Percentiles rank a stretch among this genome's conserved stretches.
Conservation (phyloP, 2,113 vertebrate species). For the Charadrius vociferus region DNA sequence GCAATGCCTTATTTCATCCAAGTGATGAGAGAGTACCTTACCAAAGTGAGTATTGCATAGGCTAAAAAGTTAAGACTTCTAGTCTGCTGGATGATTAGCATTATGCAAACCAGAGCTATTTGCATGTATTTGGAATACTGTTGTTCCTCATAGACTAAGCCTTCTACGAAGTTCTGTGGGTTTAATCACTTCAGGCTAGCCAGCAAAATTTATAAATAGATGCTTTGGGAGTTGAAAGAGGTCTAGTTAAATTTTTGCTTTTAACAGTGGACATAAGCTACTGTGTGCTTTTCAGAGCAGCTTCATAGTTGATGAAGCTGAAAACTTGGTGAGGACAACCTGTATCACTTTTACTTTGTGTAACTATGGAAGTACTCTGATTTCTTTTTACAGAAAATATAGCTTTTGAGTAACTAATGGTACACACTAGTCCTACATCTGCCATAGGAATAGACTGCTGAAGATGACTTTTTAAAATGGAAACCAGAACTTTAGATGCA, state of each 20-base stretch:
- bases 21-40: slow-evolving; percentile 89
- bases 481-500: not conserved
- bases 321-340: not conserved
- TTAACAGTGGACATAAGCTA: not conserved
- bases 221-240: not conserved
- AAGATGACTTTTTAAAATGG: not conserved
- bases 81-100: not conserved
- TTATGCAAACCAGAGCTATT: not conserved
- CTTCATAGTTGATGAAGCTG: not conserved
- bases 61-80: not conserved
- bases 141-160: not conserved
- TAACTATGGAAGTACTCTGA: not conserved
- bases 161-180: not conserved
- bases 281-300: not conserved
- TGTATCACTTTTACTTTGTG: not conserved
- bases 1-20: slow-evolving; percentile 93
- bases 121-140: not conserved
- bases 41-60: slow-evolving; percentile 79
- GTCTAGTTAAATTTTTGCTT: not conserved
- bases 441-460: not conserved
- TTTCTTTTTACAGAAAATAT: not conserved
- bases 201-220: not conserved
- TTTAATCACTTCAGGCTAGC: not conserved
- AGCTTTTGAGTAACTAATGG: not conserved
- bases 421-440: not conserved